A percentile compares a stretch with the other conserved stretches of the same genome.
These are phyloP conservation scores for Pegea sp. DNA, from an alignment of 23 tunicate genomes.

Conservation along the genomic window DNA sequence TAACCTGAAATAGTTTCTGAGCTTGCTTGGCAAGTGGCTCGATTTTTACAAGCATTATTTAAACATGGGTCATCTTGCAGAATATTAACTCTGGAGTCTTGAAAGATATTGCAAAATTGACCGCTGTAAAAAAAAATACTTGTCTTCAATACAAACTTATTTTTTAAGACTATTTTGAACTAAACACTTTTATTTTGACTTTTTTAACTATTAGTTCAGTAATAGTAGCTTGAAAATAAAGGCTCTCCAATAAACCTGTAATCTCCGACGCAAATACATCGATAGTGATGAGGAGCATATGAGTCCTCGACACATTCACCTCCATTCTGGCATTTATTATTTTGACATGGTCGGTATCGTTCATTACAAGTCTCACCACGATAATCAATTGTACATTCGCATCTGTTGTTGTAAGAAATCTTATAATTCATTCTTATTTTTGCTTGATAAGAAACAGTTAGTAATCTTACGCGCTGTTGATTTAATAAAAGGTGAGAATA, in stretches of 20 bases:
- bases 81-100: constrained; percentile 2
- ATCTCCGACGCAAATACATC: too few species aligned
- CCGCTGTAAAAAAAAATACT: background rate
- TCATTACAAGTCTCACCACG: constrained; percentile 12
- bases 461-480: too few species aligned
- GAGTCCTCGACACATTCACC: constrained; percentile 1
- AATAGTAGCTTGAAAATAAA: too few species aligned
- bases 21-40: background rate
- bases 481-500: too few species aligned
- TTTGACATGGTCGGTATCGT: constrained; percentile 1
- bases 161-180: too few species aligned
- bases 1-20: constrained; percentile 9
- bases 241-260: too few species aligned
- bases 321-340: constrained; percentile 14
- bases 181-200: too few species aligned
- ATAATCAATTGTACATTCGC: constrained; percentile 11
- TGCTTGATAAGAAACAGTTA: too few species aligned
- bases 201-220: too few species aligned
- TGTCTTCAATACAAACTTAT: too few species aligned
- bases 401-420: constrained; percentile 1
- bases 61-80: constrained; percentile 5
- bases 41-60: constrained; percentile 11
- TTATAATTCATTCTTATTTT: background rate
- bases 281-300: too few species aligned
- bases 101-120: constrained; percentile 6